phyloP scores from a whole-genome alignment of 1,140 invertebrate genomes.

The Brachystomella parvula region DNA sequence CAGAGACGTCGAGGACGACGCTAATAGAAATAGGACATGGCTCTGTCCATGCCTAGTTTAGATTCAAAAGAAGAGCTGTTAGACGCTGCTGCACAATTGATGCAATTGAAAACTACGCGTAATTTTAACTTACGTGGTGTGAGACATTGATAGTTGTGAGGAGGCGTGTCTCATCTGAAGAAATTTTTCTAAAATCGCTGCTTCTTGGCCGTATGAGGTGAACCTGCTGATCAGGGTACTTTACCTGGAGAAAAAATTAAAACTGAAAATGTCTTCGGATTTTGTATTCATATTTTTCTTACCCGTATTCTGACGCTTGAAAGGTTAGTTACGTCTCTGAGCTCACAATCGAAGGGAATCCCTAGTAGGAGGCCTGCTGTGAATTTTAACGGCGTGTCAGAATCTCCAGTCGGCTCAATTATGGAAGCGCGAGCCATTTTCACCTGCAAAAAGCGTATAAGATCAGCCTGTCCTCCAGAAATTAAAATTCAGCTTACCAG shows the following conservation, averaged over 20 bases:
- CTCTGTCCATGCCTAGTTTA: slow-evolving; percentile 62
- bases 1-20: slow-evolving; percentile 67
- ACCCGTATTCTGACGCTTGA: slow-evolving; percentile 62
- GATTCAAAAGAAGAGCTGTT: not conserved
- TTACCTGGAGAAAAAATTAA: slow-evolving; percentile 50
- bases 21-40: slow-evolving; percentile 79
- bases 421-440: slow-evolving; percentile 71
- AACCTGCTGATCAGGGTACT: slow-evolving; percentile 83
- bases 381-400: slow-evolving; percentile 82
- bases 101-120: not conserved
- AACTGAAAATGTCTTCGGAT: not conserved
- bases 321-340: slow-evolving; percentile 67
- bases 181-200: slow-evolving; percentile 45
- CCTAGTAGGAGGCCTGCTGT: slow-evolving; percentile 82
- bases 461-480: not conserved
- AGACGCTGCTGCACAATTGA: not conserved
- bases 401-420: slow-evolving; percentile 70
- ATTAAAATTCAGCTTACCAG: slow-evolving; percentile 24
- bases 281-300: not conserved
- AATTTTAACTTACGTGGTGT: slow-evolving; percentile 61
- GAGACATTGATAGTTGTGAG: slow-evolving; percentile 78
- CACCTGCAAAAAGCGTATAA: slow-evolving; percentile 47
- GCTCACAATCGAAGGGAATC: slow-evolving; percentile 74
- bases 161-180: slow-evolving; percentile 58
- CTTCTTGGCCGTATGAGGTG: slow-evolving; percentile 69